phyloP scores from a whole-genome alignment of 2,113 vertebrate species.

The Phaetusa simplex region DNA sequence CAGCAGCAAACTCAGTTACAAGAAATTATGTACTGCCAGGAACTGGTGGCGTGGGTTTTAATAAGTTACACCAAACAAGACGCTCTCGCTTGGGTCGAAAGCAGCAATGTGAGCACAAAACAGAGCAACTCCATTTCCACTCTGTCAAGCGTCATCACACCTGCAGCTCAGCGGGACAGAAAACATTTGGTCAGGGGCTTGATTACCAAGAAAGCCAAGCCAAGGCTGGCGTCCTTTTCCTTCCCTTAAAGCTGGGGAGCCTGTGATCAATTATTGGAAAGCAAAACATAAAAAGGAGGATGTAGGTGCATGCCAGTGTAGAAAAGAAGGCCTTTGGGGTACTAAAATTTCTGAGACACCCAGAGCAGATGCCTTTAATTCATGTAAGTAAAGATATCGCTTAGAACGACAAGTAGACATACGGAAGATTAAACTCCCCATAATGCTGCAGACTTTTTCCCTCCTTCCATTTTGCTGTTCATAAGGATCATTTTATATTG shows the following conservation, averaged over 20 bases:
- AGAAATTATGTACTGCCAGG: not conserved
- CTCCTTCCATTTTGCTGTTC: not conserved
- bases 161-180: not conserved
- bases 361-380: not conserved
- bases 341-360: not conserved
- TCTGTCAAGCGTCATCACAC: not conserved
- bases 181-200: not conserved
- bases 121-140: conserved; percentile 7
- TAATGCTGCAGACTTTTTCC: conserved; percentile 12
- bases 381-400: conserved; percentile 26
- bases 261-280: not conserved
- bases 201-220: not conserved
- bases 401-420: not conserved
- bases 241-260: not conserved
- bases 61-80: conserved; percentile 22
- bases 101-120: not conserved
- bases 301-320: not conserved
- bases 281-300: not conserved
- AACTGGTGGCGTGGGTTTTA: conserved; percentile 13
- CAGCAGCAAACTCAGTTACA: conserved; percentile 13
- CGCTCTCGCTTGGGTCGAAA: not conserved
- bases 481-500: conserved; percentile 40
- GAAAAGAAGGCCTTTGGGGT: not conserved
- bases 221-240: not conserved
- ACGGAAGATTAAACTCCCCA: conserved; percentile 23